Base-by-base conservation (phyloP, 1,140 invertebrate genomes). In the Monomorium pharaonis region DNA sequence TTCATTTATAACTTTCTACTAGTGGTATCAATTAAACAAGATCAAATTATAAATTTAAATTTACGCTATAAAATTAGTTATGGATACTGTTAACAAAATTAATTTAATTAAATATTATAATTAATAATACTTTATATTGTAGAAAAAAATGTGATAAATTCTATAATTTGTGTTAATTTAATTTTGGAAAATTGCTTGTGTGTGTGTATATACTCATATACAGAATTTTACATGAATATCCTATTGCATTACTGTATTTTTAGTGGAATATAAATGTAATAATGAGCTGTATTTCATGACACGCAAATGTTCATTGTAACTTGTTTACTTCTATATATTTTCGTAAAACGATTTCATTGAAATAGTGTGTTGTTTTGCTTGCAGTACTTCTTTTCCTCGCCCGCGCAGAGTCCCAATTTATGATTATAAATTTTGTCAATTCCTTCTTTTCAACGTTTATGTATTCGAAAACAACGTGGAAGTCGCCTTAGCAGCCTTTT, bases 191-290 rank as follows among this genome's bases (percentile, higher is more conserved):
- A 27, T n/a, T 42, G n/a, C n/a, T 65, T 37, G 18, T 56, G 16
- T 70, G 27, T 4, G 33, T 16, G n/a, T 9, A 18, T 14, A 2
- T 47, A 78, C n/a, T 14, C 14, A 33, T 65, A 54, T 54, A n/a
- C 44, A 7, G 37, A 37, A 37, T 37, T 37, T 7, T 37, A 37
- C 7, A 76, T 65, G 65, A 63, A 78, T 78, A 78, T 67, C 14
- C 4, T n/a, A 37, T 65, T 78, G 10, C 9, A n/a, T 33, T 65
- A 56, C 16, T 70, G 54, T 80, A 80, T 80, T 63, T 63, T n/a
- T 30, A 21, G 6, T 7, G 33, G 51, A 67, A 67, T 67, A 70
- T 60, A 77, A 67, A 67, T 67, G 56, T 60, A 77, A 63, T 27
- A 42, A 18, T 30, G 21, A 16, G n/a, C 51, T 42, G 54, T 54